phyloP scores from a whole-genome alignment of 1,140 invertebrate species.

The Stegodyphus dumicola region DNA sequence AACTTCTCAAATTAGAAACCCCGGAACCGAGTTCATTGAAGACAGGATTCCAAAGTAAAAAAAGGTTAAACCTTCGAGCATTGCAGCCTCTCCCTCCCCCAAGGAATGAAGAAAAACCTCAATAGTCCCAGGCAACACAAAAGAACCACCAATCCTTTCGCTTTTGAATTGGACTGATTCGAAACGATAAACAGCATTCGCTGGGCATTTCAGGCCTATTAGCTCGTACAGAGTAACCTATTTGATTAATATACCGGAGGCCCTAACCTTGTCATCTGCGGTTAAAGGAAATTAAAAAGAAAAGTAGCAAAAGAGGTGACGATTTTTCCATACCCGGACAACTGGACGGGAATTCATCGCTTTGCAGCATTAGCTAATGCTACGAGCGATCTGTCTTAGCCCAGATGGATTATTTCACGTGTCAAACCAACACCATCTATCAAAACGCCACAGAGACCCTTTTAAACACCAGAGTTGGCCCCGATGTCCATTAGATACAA shows the following conservation, averaged over 20 bases:
- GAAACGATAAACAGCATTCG: slow-evolving; percentile 45
- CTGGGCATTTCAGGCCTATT: slow-evolving; percentile 35
- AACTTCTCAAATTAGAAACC: not conserved
- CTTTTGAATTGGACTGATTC: slow-evolving; percentile 6
- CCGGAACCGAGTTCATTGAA: not conserved
- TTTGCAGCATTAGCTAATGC: slow-evolving; percentile 11
- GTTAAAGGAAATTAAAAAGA: not conserved
- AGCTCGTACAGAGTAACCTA: not conserved
- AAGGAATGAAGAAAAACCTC: slow-evolving; percentile 1
- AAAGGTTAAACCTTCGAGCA: not conserved
- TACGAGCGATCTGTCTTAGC: slow-evolving; percentile 40
- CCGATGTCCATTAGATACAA: slow-evolving; percentile 53
- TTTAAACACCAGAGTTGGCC: slow-evolving; percentile 27
- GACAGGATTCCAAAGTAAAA: not conserved
- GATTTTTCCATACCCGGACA: not conserved
- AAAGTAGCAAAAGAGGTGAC: not conserved
- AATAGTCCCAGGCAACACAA: not conserved
- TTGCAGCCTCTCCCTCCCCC: not conserved
- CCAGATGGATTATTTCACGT: slow-evolving; percentile 56
- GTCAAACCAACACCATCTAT: slow-evolving; percentile 56
- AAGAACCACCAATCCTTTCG: slow-evolving; percentile 1
- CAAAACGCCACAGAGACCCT: slow-evolving; percentile 38
- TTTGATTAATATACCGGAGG: slow-evolving; percentile 49
- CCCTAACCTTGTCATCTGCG: slow-evolving; percentile 23
- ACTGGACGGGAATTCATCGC: not conserved